These are phyloP conservation scores for Hyperoplus lanceolatus DNA, from an alignment of 2,797 vertebrate genomes.

Conservation along the genomic window DNA sequence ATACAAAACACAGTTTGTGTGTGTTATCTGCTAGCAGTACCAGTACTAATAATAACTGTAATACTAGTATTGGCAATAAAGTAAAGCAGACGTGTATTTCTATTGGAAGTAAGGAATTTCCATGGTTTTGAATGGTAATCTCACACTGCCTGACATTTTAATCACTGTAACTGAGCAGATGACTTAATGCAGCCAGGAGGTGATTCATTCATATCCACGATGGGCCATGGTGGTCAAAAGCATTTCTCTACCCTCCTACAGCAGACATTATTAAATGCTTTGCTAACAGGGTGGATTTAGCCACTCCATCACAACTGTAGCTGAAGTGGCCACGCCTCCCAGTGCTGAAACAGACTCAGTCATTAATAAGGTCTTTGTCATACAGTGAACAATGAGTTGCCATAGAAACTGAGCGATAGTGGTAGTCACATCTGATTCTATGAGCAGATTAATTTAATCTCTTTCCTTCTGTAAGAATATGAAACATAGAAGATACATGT, in stretches of 20 bases:
- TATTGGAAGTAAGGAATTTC: background rate
- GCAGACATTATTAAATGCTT: slow-evolving; percentile 28
- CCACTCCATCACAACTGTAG: slow-evolving; percentile 22
- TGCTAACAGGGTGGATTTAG: slow-evolving; percentile 19
- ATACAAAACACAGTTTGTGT: background rate
- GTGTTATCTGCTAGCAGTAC: background rate
- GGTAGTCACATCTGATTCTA: slow-evolving; percentile 3
- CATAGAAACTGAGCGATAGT: slow-evolving; percentile 46
- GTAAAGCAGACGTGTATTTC: background rate
- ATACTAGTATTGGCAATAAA: background rate
- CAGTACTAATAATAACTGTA: too few species aligned
- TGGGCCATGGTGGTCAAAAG: slow-evolving; percentile 16
- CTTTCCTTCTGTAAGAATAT: background rate
- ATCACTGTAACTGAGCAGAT: slow-evolving; percentile 24
- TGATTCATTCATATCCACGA: slow-evolving; percentile 45
- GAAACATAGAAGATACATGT: background rate
- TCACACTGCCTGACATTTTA: background rate
- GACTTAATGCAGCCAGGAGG: slow-evolving; percentile 5
- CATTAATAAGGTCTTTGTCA: slow-evolving; percentile 25
- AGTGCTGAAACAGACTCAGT: slow-evolving; percentile 9
- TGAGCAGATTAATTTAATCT: background rate
- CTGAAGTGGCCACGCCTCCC: slow-evolving; percentile 22
- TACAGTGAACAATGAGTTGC: slow-evolving; percentile 34
- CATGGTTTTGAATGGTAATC: background rate
- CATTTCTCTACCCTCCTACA: background rate